Evolutionary conservation across 2,888 invertebrate genomes (phyloP).

Genomic region (Sialis fuliginosa): DNA sequence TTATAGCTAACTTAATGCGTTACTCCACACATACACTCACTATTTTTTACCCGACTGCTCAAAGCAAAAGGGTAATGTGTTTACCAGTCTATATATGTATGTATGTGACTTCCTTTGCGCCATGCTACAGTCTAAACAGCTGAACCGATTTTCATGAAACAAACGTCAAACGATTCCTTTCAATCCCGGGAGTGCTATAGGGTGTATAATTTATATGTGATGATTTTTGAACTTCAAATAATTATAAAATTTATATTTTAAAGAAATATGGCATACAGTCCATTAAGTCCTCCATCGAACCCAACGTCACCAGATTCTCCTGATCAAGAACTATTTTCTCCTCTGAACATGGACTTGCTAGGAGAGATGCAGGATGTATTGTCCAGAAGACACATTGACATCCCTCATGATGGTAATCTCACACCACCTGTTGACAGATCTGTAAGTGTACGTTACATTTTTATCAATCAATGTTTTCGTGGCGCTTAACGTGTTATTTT

Average conservation of each 20-base stretch:
- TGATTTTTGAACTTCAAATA: neutral
- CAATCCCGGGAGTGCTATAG: no score
- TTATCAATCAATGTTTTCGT: neutral
- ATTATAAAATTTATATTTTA: neutral
- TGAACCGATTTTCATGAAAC: no score
- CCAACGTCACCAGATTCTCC: constrained; percentile 32
- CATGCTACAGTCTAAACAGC: no score
- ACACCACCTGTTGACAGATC: constrained; percentile 44
- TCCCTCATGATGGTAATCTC: constrained; percentile 12
- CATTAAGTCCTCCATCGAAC: constrained; percentile 28
- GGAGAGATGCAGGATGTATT: constrained; percentile 46
- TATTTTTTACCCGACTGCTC: no score
- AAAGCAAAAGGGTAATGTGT: no score
- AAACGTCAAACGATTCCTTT: no score
- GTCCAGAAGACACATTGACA: constrained; percentile 21
- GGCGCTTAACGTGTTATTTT: no score
- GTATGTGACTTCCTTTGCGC: no score
- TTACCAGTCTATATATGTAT: no score
- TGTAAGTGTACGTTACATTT: constrained; percentile 28
- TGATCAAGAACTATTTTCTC: constrained; percentile 21
- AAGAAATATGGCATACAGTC: constrained; percentile 17
- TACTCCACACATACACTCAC: no score
- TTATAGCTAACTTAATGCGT: no score
- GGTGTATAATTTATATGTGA: no score
- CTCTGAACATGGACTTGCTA: constrained; percentile 38